phyloP scores from a whole-genome alignment of 2,113 vertebrate genomes.

The Platichthys flesus region DNA sequence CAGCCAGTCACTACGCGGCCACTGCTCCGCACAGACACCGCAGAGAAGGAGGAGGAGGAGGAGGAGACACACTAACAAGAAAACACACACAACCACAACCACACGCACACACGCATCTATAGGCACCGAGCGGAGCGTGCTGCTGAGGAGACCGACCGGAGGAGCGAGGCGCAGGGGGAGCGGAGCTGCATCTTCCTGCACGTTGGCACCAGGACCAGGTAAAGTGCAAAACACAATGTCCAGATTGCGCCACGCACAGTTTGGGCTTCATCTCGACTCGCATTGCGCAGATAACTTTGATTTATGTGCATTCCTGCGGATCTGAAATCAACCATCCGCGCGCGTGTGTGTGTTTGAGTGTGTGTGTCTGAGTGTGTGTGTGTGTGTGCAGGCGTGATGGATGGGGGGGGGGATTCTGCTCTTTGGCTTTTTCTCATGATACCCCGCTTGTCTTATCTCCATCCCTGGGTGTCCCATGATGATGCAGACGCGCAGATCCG shows the following conservation, averaged over 20 bases:
- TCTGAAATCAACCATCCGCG: constrained; percentile 32
- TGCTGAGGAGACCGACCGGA: not conserved
- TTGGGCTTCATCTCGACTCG: constrained; percentile 21
- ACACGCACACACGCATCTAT: not conserved
- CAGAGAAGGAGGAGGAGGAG: not conserved
- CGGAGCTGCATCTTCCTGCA: constrained; percentile 1
- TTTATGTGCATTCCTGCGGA: constrained; percentile 52
- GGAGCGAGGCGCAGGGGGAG: constrained; percentile 25
- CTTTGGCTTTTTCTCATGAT: not conserved
- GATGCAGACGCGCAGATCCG: constrained; percentile 21
- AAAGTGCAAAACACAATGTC: constrained; percentile 43
- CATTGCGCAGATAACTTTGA: constrained; percentile 68
- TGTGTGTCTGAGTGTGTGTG: not conserved
- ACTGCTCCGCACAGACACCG: constrained; percentile 21
- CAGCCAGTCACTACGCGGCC: constrained; percentile 6
- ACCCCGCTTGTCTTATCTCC: constrained; percentile 38
- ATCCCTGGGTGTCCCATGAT: constrained; percentile 23
- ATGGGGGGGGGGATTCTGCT: constrained; percentile 19
- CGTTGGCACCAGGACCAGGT: constrained; percentile 62
- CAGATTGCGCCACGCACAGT: constrained; percentile 7
- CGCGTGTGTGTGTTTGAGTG: not conserved
- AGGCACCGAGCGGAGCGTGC: not conserved
- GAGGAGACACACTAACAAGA: not conserved
- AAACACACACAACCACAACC: not conserved
- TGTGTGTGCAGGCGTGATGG: constrained; percentile 11